phyloP scores from a whole-genome alignment of 2,113 vertebrate genomes.

The Corapipo altera region DNA sequence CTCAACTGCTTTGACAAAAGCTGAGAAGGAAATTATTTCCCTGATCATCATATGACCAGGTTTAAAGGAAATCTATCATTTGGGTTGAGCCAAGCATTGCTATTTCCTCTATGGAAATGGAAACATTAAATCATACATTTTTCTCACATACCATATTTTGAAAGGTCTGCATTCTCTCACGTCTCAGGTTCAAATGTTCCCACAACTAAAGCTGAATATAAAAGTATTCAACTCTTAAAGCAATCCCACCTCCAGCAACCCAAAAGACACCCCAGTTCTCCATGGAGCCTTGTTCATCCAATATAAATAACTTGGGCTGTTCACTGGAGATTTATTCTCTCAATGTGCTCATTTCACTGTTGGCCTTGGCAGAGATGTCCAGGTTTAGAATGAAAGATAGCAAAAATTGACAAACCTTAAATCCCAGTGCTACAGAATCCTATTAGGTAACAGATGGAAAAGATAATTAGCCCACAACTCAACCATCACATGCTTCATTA shows the following conservation, averaged over 20 bases:
- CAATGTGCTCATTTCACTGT: not conserved
- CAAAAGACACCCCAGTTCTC: not conserved
- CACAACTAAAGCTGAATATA: slow-evolving; percentile 28
- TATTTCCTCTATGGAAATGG: slow-evolving; percentile 53
- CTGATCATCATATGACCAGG: not conserved
- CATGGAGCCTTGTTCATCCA: slow-evolving; percentile 4
- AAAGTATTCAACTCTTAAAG: not conserved
- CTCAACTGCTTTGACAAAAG: not conserved
- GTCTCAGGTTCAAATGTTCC: slow-evolving; percentile 38
- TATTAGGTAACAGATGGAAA: slow-evolving; percentile 23
- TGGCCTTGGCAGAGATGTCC: slow-evolving; percentile 27
- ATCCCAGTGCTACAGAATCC: not conserved
- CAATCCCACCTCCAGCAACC: slow-evolving; percentile 4
- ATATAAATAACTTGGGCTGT: slow-evolving; percentile 8
- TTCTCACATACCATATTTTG: slow-evolving; percentile 34
- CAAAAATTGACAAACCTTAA: slow-evolving; percentile 25
- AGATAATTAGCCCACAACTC: slow-evolving; percentile 34
- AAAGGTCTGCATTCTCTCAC: slow-evolving; percentile 56
- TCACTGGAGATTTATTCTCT: slow-evolving; percentile 39
- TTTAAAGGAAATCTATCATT: slow-evolving; percentile 41
- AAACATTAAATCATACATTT: slow-evolving; percentile 61
- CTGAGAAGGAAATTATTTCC: slow-evolving; percentile 6
- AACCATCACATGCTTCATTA: slow-evolving; percentile 20
- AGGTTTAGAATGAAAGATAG: not conserved
- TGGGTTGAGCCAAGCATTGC: slow-evolving; percentile 22